Base-by-base conservation (phyloP, 2,113 vertebrate species). In the Eptesicus fuscus region DNA sequence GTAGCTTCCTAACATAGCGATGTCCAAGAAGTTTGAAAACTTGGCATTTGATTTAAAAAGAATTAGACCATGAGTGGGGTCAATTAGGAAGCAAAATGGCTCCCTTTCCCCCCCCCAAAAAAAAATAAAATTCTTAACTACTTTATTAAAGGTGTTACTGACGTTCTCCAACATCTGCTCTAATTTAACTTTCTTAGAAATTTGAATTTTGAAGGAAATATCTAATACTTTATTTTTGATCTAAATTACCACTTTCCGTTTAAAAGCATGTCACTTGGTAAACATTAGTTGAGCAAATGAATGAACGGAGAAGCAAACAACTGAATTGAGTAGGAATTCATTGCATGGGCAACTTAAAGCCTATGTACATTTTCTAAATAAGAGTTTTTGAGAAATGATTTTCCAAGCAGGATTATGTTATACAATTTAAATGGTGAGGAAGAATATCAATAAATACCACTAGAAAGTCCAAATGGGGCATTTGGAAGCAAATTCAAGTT, bases 11-110 rank as follows among this genome's bases (percentile, higher is more conserved):
- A 94, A 94, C 63, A 83, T 93, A 96, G 83, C 42, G 94, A 97
- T 22, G 76, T 79, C 88, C 94, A 96, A 76, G 83, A 93, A 96
- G 91, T 93, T 96, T 85, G 91, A 69, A 96, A 97, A 96, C 69
- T 53, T 9, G 49, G 42, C 37, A 85, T 91, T 44, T 88, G 35
- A 84, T 85, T 6, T 56, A 90, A 84, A 88, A 95, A 94, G 23
- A 73, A 91, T 16, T 89, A 20, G 28, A 84, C 28, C 37, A 80
- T 22, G 30, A 87, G 67, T 47, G 49, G 35, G 30, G 40, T 85
- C 61, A 73, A 30, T 35, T 91, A 53, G 9, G 42, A 90, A 82
- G 7, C 7, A 80, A 6, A 84, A 83, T 2, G 9, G 1, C 5
- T 7, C 40, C 73, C 23, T 3, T 9, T 11, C 25, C 4, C 59